Base-by-base conservation (phyloP, 2,113 vertebrate species). In the Tyrannus savana region DNA sequence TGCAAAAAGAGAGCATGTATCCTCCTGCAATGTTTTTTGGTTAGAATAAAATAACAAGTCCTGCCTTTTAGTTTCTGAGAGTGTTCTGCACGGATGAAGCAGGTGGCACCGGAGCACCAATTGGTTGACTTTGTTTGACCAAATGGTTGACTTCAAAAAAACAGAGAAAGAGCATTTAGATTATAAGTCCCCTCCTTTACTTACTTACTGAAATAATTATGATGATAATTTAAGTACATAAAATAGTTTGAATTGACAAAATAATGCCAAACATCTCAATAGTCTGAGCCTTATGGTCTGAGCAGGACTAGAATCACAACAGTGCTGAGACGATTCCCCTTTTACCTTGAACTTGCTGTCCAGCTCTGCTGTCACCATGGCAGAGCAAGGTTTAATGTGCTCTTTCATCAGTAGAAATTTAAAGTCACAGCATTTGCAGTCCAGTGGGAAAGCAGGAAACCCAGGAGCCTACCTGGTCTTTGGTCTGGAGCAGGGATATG, bases 261-360 rank as follows among this genome's bases (percentile, higher is more conserved):
- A 59, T 23, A 50, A 8, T 6, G 12, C 35, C 75, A 47, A 91
- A 56, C 5, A 1, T 42, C 33, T 68, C 10, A 78, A 25, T 14
- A 67, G 7, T 33, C 25, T 31, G 47, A 87, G 35, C 21, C 9
- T 91, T 66, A 35, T 8, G 8, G 27, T 71, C 35, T 62, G 60
- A 89, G 19, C 50, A 64, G 24, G 35, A 68, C 13, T 27, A 46
- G 19, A 60, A 19, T 73, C 41, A 23, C 13, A 23, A 1, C 23
- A 53, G 23, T 8, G 19, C 50, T 59, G 39, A 0, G 0, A 47
- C 33, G 59, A 9, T 49, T 67, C 63, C n/a, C 12, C 8, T 76
- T 77, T 56, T 42, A 28, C 41, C 80, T 80, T 11, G 7, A 76
- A 24, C 6, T 39, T 56, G 56, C 69, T 42, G 53, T 17, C 37